These are phyloP conservation scores for Agrotis segetum DNA, from an alignment of 2,888 invertebrate species.

Conservation along the genomic window DNA sequence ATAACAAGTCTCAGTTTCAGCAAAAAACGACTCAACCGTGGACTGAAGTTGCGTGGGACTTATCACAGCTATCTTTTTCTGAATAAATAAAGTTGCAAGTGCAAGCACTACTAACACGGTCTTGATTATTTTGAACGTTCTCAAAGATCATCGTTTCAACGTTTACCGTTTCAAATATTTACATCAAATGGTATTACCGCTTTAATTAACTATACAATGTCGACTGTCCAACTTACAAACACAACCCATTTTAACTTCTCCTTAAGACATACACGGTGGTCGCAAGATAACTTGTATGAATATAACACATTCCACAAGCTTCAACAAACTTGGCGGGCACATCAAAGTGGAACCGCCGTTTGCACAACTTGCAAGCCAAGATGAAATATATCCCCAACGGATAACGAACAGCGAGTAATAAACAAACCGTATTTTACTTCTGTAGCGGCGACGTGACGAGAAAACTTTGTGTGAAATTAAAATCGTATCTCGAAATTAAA, in stretches of 20 bases:
- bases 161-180: slow-evolving; percentile 55
- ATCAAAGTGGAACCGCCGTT: slow-evolving; percentile 48
- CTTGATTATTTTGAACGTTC: slow-evolving; percentile 38
- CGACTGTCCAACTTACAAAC: slow-evolving; percentile 34
- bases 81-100: not conserved
- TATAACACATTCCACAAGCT: slow-evolving; percentile 47
- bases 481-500: slow-evolving; percentile 48
- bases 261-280: slow-evolving; percentile 7
- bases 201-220: slow-evolving; percentile 43
- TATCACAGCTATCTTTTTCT: slow-evolving; percentile 53
- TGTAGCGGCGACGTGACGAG: slow-evolving; percentile 40
- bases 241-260: slow-evolving; percentile 53
- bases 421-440: slow-evolving; percentile 58
- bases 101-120: slow-evolving; percentile 52
- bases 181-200: slow-evolving; percentile 44
- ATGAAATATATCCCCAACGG: slow-evolving; percentile 55
- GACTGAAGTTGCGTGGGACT: slow-evolving; percentile 50
- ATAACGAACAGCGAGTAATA: slow-evolving; percentile 54
- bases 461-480: slow-evolving; percentile 42
- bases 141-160: not conserved
- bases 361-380: slow-evolving; percentile 55
- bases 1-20: slow-evolving; percentile 32
- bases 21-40: slow-evolving; percentile 25
- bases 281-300: slow-evolving; percentile 37
- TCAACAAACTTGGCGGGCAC: slow-evolving; percentile 43